phyloP scores from a whole-genome alignment of 2,797 vertebrate genomes.

The Typhlichthys subterraneus region DNA sequence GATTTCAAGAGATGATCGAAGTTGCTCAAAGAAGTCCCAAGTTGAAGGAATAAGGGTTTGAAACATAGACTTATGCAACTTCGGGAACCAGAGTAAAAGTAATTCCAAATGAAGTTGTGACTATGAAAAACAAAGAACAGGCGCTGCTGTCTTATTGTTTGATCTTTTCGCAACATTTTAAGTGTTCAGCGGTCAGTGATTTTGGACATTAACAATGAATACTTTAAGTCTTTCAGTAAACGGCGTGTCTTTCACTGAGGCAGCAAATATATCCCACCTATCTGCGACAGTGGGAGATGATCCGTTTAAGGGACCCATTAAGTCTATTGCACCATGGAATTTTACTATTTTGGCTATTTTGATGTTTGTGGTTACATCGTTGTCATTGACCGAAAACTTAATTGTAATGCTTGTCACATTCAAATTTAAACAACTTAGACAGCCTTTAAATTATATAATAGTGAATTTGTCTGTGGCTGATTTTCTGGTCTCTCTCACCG shows the following conservation, averaged over 20 bases:
- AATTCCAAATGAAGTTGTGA: constrained; percentile 38
- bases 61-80: constrained; percentile 1
- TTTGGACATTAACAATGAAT: constrained; percentile 73
- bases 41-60: constrained; percentile 21
- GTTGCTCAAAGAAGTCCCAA: constrained; percentile 26
- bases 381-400: constrained; percentile 88
- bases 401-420: constrained; percentile 88
- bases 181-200: background rate
- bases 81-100: background rate
- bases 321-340: constrained; percentile 84
- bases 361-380: constrained; percentile 85
- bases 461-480: constrained; percentile 90
- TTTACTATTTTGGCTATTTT: constrained; percentile 85
- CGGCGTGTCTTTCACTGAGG: constrained; percentile 70
- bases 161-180: no score
- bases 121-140: constrained; percentile 17
- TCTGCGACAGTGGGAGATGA: constrained; percentile 48
- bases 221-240: constrained; percentile 69
- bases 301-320: constrained; percentile 78
- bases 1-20: constrained; percentile 27
- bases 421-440: constrained; percentile 85
- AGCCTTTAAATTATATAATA: constrained; percentile 89
- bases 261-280: constrained; percentile 38
- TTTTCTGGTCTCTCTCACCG: constrained; percentile 87
- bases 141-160: background rate